A percentile compares a stretch with the other conserved stretches of the same genome.
Conservation (phyloP, 1,140 invertebrate species). For the Orchesella cincta region DNA sequence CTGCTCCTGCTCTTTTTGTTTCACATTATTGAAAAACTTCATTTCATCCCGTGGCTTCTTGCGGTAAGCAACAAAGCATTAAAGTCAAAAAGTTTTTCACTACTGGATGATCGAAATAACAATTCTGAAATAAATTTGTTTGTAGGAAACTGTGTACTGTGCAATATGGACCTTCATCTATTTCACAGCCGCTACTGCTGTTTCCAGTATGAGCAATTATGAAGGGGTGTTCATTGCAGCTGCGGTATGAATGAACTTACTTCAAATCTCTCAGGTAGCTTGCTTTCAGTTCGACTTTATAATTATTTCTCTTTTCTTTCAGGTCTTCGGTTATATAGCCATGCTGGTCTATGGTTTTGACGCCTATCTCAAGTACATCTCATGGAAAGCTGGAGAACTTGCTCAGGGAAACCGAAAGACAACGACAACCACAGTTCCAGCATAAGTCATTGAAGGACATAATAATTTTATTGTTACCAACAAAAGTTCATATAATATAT, state of each 20-base stretch:
- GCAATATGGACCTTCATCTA: slow-evolving; percentile 71
- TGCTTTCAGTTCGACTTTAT: neutral
- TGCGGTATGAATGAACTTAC: slow-evolving; percentile 62
- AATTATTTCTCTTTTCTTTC: slow-evolving; percentile 52
- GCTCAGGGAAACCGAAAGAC: slow-evolving; percentile 74
- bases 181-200: slow-evolving; percentile 68
- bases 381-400: slow-evolving; percentile 65
- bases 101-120: neutral
- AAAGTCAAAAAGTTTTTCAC: neutral
- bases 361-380: slow-evolving; percentile 72
- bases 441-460: neutral
- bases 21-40: slow-evolving; percentile 81
- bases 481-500: neutral
- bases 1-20: slow-evolving; percentile 79
- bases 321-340: slow-evolving; percentile 79
- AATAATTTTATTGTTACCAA: slow-evolving; percentile 3
- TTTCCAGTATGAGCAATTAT: slow-evolving; percentile 59
- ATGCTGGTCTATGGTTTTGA: slow-evolving; percentile 77
- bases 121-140: slow-evolving; percentile 43
- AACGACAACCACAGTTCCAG: slow-evolving; percentile 59
- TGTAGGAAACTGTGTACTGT: slow-evolving; percentile 73
- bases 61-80: slow-evolving; percentile 64
- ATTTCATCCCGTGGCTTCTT: slow-evolving; percentile 82
- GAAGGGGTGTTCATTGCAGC: slow-evolving; percentile 64
- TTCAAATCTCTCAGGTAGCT: neutral